A percentile compares a stretch with the other conserved stretches of the same genome.
These are phyloP conservation scores for Eubasilissa regina DNA, from an alignment of 1,140 invertebrate genomes.

Conservation along the genomic window DNA sequence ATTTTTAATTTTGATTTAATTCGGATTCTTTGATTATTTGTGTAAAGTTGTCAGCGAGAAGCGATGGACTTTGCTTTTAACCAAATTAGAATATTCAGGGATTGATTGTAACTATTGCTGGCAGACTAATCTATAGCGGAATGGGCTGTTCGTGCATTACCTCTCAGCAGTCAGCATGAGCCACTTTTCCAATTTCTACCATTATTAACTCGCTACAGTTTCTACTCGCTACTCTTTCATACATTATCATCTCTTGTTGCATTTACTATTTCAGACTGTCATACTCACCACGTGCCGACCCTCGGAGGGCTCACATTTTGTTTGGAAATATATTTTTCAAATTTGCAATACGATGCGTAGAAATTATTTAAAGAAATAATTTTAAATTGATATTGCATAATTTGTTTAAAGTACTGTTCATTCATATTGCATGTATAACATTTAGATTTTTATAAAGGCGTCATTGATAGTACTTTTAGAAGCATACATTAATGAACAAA, in stretches of 20 bases:
- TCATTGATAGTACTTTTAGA: not conserved
- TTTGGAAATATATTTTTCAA: not conserved
- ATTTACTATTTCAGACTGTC: slow-evolving; percentile 8
- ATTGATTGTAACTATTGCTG: slow-evolving; percentile 12
- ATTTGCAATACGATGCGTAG: not conserved
- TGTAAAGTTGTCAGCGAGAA: slow-evolving; percentile 35
- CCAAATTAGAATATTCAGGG: not conserved
- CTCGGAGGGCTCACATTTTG: not conserved
- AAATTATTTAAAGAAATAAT: slow-evolving; percentile 1
- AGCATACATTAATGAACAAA: not conserved
- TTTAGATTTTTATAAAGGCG: not conserved
- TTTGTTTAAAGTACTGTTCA: slow-evolving; percentile 1
- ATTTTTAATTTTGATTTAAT: too few relatives aligned
- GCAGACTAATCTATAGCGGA: slow-evolving; percentile 26
- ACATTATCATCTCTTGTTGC: slow-evolving; percentile 27
- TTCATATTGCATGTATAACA: slow-evolving; percentile 7
- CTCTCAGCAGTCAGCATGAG: slow-evolving; percentile 55
- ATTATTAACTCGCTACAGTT: slow-evolving; percentile 41
- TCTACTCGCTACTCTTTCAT: slow-evolving; percentile 15
- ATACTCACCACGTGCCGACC: not conserved
- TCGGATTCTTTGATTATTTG: too few relatives aligned
- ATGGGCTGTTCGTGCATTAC: slow-evolving; percentile 44
- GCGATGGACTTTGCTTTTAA: slow-evolving; percentile 42
- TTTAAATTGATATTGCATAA: not conserved
- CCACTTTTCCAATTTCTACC: slow-evolving; percentile 39